Conservation (phyloP, 2,888 invertebrate species). For the Rhamnusium bicolor region DNA sequence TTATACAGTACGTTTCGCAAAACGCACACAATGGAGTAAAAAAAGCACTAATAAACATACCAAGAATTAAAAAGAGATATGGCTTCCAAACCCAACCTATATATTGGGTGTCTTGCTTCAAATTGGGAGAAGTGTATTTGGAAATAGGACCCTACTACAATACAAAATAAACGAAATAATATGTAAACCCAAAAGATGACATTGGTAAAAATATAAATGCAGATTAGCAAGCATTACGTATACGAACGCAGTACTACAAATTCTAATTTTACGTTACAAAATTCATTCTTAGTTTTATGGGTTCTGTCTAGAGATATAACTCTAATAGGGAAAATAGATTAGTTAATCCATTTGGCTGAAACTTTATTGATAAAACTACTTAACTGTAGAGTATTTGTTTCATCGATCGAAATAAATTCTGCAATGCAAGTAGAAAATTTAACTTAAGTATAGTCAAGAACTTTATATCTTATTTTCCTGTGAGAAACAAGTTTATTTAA, state of each 20-base stretch:
- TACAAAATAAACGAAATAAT: neutral
- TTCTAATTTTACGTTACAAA: conserved; percentile 24
- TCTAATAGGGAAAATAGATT: conserved; percentile 48
- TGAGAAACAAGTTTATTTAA: conserved; percentile 43
- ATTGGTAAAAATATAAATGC: neutral
- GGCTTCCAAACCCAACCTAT: too few species aligned
- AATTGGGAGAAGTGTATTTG: too few species aligned
- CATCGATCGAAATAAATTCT: conserved; percentile 49
- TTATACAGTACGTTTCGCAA: too few species aligned
- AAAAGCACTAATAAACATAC: too few species aligned
- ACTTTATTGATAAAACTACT: conserved; percentile 59
- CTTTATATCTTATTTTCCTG: conserved; percentile 37
- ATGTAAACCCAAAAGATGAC: neutral
- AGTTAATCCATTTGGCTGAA: conserved; percentile 57
- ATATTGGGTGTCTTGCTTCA: too few species aligned
- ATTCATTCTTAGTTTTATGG: conserved; percentile 20
- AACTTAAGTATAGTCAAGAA: conserved; percentile 22
- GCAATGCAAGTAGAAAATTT: conserved; percentile 45
- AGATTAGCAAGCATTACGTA: neutral
- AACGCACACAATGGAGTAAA: too few species aligned
- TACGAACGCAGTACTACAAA: neutral
- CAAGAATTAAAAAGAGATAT: too few species aligned
- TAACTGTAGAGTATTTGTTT: conserved; percentile 43
- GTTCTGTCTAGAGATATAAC: conserved; percentile 32
- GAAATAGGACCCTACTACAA: too few species aligned